phyloP scores from a whole-genome alignment of 2,888 invertebrate species.

The Dasypogon diadema region DNA sequence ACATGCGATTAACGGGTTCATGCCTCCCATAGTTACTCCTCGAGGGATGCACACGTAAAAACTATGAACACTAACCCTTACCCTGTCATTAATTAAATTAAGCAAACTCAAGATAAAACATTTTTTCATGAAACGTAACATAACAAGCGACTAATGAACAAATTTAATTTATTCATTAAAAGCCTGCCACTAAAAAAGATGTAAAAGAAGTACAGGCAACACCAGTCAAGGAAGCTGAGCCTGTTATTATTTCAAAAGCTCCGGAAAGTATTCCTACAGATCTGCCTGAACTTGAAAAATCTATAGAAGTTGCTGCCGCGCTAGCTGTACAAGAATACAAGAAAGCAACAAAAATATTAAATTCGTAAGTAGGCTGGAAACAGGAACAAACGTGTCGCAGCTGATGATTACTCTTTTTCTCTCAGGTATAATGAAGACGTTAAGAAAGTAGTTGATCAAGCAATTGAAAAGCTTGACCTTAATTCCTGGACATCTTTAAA shows the following conservation, averaged over 20 bases:
- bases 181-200: slow-evolving; percentile 1
- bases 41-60: no score
- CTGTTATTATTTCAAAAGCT: slow-evolving; percentile 59
- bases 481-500: slow-evolving; percentile 73
- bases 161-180: neutral
- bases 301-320: slow-evolving; percentile 72
- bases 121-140: no score
- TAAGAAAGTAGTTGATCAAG: slow-evolving; percentile 72
- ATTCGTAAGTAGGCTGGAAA: slow-evolving; percentile 63
- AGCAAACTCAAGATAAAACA: no score
- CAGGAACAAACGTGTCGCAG: no score
- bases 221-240: slow-evolving; percentile 42
- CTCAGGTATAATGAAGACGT: slow-evolving; percentile 70
- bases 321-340: slow-evolving; percentile 78
- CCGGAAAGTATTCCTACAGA: slow-evolving; percentile 67
- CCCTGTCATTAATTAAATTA: no score
- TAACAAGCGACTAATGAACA: no score
- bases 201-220: slow-evolving; percentile 16
- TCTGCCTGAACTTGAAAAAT: slow-evolving; percentile 72
- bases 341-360: slow-evolving; percentile 73
- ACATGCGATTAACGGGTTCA: no score
- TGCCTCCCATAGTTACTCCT: no score
- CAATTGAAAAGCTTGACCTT: slow-evolving; percentile 73
- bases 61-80: no score
- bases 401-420: slow-evolving; percentile 54